Conservation (phyloP, 2,888 invertebrate species). For the Erebia epiphron region DNA sequence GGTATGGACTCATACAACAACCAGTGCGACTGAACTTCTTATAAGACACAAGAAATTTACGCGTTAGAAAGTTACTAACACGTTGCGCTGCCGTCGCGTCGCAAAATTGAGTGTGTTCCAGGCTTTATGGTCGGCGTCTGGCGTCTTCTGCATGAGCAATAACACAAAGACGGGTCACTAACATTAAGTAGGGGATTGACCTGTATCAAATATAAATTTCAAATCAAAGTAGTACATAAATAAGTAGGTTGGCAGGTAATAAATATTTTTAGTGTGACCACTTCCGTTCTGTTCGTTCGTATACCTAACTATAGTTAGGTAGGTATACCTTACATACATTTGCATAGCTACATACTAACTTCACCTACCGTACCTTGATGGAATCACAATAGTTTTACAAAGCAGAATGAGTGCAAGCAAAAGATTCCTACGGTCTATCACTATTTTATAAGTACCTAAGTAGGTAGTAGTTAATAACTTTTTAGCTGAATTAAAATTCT, state of each 20-base stretch:
- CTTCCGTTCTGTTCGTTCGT: background rate
- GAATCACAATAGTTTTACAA: slow-evolving; percentile 1
- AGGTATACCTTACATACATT: background rate
- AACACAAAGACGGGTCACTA: slow-evolving; percentile 16
- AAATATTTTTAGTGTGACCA: background rate
- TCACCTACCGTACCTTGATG: background rate
- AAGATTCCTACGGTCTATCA: background rate
- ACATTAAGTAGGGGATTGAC: slow-evolving; percentile 20
- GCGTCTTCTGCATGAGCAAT: slow-evolving; percentile 36
- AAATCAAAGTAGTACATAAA: too few relatives aligned
- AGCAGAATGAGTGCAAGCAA: background rate
- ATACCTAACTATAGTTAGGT: background rate
- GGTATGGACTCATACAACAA: too few relatives aligned
- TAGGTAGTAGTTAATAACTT: too few relatives aligned
- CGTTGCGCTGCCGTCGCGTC: too few relatives aligned
- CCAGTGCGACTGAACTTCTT: too few relatives aligned
- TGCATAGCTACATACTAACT: background rate
- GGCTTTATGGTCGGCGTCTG: slow-evolving; percentile 33
- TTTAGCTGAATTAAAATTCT: too few relatives aligned
- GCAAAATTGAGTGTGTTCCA: background rate
- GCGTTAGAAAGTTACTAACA: too few relatives aligned
- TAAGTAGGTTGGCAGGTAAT: background rate
- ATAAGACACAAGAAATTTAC: too few relatives aligned
- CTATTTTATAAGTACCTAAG: too few relatives aligned
- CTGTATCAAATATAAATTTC: background rate